Base-by-base conservation (phyloP, 35 echinoderm and acorn worm genomes). In the Ophiothrix spiculata region DNA sequence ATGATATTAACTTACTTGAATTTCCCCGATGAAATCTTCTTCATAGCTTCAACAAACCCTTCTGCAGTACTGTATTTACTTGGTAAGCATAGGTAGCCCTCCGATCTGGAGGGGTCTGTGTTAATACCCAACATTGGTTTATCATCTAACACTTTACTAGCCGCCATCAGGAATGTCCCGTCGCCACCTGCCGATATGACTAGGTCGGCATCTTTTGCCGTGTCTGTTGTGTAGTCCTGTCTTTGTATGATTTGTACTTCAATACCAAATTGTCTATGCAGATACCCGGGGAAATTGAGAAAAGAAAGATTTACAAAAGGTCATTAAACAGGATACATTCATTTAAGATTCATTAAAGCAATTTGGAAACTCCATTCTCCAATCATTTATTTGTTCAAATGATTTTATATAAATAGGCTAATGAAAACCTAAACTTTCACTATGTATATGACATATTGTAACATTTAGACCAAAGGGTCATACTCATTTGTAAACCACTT, bases 101-200 rank as follows among this genome's bases (percentile, higher is more conserved):
- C 96, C 0, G 96, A 94, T 15, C 89, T 80, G 19, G 39, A 56
- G 3, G 86, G 32, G 60, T 99, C 92, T 32, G 96, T 99, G 83
- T 99, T 99, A 39, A 99, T 77, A 32, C 96, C 96, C 28, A 99
- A 88, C 33, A 99, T 77, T 0, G 96, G 96, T 36, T 83, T 94
- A 32, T 87, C 74, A 39, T 90, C 96, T 39, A 89, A 85, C 0
- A 99, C 89, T 64, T 94, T 94, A 77, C 86, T 89, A 35, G 96
- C 89, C 15, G 96, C 83, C 19, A 87, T 74, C 33, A 99, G 83
- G 80, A 89, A 99, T 37, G 96, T 99, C 15, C 96, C 96, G 37
- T 99, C 96, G 35, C 96, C 96, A n/a, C 96, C 96, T 19, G 92
- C 91, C 21, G 96, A 88, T 1, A 99, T 85, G 17, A 99, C 54